These are phyloP conservation scores for Agrypnia vestita DNA, from an alignment of 1,140 invertebrate genomes.

Conservation along the genomic window DNA sequence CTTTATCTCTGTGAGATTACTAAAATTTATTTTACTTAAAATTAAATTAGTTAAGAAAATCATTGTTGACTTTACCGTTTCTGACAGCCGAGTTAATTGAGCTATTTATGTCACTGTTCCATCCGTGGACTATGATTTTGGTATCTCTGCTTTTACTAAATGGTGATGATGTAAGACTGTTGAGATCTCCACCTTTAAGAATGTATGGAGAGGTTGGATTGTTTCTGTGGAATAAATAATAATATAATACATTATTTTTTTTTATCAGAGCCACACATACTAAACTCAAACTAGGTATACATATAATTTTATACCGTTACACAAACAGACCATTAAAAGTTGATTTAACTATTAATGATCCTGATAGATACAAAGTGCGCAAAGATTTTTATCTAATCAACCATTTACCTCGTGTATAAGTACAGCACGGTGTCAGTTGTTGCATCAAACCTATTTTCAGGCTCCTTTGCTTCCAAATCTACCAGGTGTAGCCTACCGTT, in stretches of 20 bases:
- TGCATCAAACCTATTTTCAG: neutral
- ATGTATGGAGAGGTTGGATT: conserved; percentile 24
- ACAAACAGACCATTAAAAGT: too few species aligned
- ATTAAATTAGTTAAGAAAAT: neutral
- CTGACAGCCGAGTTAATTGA: conserved; percentile 3
- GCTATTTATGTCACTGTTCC: conserved; percentile 49
- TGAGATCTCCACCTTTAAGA: neutral
- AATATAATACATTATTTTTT: too few species aligned
- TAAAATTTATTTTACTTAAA: too few species aligned
- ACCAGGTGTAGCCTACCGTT: conserved; percentile 4
- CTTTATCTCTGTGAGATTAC: too few species aligned
- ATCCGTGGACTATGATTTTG: conserved; percentile 62
- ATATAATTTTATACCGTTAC: too few species aligned
- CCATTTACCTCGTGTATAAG: conserved; percentile 2
- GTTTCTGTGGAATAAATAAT: conserved; percentile 26
- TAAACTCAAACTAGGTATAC: too few species aligned
- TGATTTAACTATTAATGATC: too few species aligned
- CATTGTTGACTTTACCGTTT: conserved; percentile 24
- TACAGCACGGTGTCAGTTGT: neutral
- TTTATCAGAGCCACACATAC: too few species aligned
- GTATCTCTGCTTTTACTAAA: conserved; percentile 52
- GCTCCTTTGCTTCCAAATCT: neutral
- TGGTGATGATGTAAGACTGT: conserved; percentile 23
- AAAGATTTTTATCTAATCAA: neutral
- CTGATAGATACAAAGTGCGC: too few species aligned